A percentile compares a stretch with the other conserved stretches of the same genome.
Evolutionary conservation across 2,888 invertebrate genomes (phyloP).

Genomic region (Lottia scabra): DNA sequence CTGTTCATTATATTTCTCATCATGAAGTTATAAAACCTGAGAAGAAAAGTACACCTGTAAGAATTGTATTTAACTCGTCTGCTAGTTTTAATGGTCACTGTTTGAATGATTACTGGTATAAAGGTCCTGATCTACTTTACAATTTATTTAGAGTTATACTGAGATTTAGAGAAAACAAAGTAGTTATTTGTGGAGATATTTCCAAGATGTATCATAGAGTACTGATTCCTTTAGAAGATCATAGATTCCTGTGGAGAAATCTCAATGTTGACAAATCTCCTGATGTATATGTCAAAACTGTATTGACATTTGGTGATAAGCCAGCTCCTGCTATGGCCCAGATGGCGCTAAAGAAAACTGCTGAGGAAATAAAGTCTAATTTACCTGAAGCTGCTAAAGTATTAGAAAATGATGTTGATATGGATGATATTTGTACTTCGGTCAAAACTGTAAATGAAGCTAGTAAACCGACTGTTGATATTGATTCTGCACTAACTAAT

Average conservation of each 20-base stretch:
- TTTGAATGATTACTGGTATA: too few species aligned
- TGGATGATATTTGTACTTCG: background rate
- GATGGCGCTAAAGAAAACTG: background rate
- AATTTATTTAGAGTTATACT: background rate
- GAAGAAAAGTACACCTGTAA: too few species aligned
- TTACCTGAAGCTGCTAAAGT: too few species aligned
- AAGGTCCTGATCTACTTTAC: too few species aligned
- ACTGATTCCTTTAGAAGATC: conserved; percentile 7
- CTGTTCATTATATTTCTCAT: conserved; percentile 14
- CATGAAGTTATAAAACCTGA: too few species aligned
- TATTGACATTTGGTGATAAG: conserved; percentile 17
- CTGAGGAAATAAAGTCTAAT: too few species aligned
- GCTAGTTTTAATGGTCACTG: too few species aligned
- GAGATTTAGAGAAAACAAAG: background rate
- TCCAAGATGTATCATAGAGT: conserved; percentile 23
- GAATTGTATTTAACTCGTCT: too few species aligned
- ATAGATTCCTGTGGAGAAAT: conserved; percentile 19
- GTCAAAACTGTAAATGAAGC: background rate
- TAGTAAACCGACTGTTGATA: background rate
- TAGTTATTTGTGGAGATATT: background rate
- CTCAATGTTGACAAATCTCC: background rate
- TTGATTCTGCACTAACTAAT: background rate
- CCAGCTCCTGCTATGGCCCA: conserved; percentile 18
- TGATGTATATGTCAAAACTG: conserved; percentile 14
- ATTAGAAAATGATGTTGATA: background rate